Percentiles rank a stretch among this genome's conserved stretches.
phyloP scores from a whole-genome alignment of 1,140 invertebrate genomes.

The Plodia interpunctella region DNA sequence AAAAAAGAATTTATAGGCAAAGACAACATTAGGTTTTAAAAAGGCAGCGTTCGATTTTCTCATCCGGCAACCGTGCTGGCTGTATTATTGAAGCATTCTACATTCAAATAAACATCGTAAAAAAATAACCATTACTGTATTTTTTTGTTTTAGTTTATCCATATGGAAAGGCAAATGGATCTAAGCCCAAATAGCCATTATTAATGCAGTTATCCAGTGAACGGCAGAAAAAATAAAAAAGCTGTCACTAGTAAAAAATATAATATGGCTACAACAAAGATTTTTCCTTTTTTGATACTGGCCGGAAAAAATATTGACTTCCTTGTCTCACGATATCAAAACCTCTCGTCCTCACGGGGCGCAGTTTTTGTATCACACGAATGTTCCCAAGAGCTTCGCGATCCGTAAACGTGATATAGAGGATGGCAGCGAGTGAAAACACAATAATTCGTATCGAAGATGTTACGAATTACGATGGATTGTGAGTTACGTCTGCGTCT shows the following conservation, averaged over 20 bases:
- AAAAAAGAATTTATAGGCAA: constrained; percentile 12
- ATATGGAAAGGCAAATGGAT: no score
- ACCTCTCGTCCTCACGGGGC: background rate
- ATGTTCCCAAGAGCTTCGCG: constrained; percentile 32
- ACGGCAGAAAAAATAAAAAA: background rate
- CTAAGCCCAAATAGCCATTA: no score
- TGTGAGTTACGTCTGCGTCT: constrained; percentile 1
- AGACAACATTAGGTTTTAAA: background rate
- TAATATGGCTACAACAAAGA: no score
- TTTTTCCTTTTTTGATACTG: background rate
- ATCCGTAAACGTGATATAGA: constrained; percentile 38
- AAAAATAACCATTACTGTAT: background rate
- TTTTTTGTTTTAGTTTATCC: no score
- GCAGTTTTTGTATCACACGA: constrained; percentile 35
- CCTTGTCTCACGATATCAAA: background rate
- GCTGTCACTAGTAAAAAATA: no score
- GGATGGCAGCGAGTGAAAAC: constrained; percentile 20
- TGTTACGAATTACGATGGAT: background rate
- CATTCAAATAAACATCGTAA: background rate
- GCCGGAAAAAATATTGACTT: background rate
- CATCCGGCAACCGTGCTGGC: background rate
- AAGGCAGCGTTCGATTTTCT: background rate
- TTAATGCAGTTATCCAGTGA: no score
- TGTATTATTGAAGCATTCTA: background rate
- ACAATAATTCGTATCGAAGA: constrained; percentile 36